A percentile compares a stretch with the other conserved stretches of the same genome.
These are phyloP conservation scores for Strongylocentrotus purpuratus DNA, from an alignment of 35 echinoderm and acorn worm genomes.

Conservation along the genomic window DNA sequence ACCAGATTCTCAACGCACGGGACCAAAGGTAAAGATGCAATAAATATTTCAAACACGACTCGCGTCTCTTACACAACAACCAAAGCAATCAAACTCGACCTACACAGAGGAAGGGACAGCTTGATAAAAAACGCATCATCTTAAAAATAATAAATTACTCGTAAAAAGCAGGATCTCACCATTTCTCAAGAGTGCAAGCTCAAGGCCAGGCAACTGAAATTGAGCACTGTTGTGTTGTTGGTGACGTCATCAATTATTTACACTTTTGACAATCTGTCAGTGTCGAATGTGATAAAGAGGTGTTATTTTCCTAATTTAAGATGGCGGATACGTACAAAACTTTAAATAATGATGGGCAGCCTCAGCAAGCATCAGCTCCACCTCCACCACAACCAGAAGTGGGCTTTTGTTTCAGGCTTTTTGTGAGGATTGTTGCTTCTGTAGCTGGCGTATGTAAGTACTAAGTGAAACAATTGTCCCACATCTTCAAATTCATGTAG, in stretches of 20 bases:
- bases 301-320: background rate
- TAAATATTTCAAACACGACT: background rate
- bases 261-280: background rate
- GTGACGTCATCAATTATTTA: background rate
- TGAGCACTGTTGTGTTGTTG: background rate
- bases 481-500: background rate
- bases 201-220: background rate
- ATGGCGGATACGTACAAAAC: conserved; percentile 24
- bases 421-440: conserved; percentile 22
- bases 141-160: background rate
- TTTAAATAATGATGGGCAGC: background rate
- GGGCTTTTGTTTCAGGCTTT: conserved; percentile 26
- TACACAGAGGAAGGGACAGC: background rate
- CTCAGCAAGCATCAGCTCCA: background rate
- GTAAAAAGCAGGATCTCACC: background rate
- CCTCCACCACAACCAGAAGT: conserved; percentile 17
- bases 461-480: background rate
- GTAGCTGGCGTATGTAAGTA: conserved; percentile 21
- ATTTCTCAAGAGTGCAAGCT: background rate
- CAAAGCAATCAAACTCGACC: background rate
- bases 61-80: background rate
- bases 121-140: background rate
- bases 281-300: background rate
- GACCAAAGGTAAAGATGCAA: background rate
- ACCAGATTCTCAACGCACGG: background rate